Evolutionary conservation across 2,113 vertebrate genomes (phyloP).

Genomic region (Misgurnus mizolepis): DNA sequence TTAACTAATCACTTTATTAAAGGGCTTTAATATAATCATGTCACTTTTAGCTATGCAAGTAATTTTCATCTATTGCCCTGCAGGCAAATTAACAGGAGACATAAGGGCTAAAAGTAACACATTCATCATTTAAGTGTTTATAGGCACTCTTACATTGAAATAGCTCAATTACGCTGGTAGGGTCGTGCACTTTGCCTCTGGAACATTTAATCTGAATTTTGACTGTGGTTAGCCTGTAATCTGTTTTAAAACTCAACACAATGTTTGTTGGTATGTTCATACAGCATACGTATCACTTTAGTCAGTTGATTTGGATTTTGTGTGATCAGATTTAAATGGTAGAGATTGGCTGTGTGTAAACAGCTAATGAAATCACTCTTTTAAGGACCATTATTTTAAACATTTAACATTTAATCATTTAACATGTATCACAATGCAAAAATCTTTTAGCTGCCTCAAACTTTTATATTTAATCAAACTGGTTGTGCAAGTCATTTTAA

Average conservation of each 20-base stretch:
- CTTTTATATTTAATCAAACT: too few species aligned
- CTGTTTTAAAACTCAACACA: not conserved
- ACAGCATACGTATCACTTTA: not conserved
- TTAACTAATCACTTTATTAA: slow-evolving; percentile 54
- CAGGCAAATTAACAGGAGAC: slow-evolving; percentile 25
- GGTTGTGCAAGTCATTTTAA: too few species aligned
- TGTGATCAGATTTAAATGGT: not conserved
- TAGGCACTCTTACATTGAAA: not conserved
- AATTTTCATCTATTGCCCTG: slow-evolving; percentile 38
- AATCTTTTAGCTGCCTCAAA: too few species aligned
- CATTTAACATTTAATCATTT: too few species aligned
- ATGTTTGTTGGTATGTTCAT: not conserved
- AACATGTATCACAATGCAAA: too few species aligned
- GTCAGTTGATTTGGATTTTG: not conserved
- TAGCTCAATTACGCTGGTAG: not conserved
- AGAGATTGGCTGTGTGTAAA: not conserved
- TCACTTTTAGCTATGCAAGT: slow-evolving; percentile 47
- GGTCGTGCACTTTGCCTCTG: too few species aligned
- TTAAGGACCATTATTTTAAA: too few species aligned
- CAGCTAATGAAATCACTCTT: too few species aligned
- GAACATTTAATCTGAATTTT: not conserved
- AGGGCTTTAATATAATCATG: slow-evolving; percentile 47
- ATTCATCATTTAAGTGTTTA: slow-evolving; percentile 15
- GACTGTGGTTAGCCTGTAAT: not conserved
- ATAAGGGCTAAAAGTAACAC: slow-evolving; percentile 15